Conservation (phyloP, 2,113 vertebrate genomes). For the Canis aureus region DNA sequence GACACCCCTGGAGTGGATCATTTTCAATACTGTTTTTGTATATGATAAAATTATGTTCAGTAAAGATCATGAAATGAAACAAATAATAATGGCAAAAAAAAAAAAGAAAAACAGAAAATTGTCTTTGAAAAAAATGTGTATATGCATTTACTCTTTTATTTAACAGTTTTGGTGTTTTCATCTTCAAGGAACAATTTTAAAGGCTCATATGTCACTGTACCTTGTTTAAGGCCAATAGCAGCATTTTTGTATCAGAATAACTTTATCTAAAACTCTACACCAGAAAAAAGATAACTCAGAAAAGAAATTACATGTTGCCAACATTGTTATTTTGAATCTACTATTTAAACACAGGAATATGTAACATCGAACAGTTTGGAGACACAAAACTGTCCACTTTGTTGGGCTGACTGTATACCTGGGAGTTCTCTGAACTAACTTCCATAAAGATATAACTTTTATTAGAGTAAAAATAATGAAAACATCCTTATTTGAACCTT, state of each 20-base stretch:
- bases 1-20: not conserved
- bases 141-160: not conserved
- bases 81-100: not conserved
- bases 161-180: not conserved
- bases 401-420: not conserved
- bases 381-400: not conserved
- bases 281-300: not conserved
- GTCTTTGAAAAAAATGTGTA: not conserved
- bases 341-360: not conserved
- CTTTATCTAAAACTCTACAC: constrained; percentile 22
- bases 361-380: not conserved
- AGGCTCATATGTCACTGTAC: not conserved
- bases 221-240: not conserved
- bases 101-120: constrained; percentile 18
- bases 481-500: not conserved
- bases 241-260: constrained; percentile 8
- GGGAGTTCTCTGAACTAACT: not conserved
- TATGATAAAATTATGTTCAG: not conserved
- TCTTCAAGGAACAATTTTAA: constrained; percentile 28
- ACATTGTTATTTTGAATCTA: not conserved
- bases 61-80: constrained; percentile 21
- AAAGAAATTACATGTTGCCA: not conserved
- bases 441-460: not conserved
- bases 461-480: not conserved
- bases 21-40: not conserved